Base-by-base conservation (phyloP, 2,797 vertebrate species). In the Ctenochaetus hawaiiensis region DNA sequence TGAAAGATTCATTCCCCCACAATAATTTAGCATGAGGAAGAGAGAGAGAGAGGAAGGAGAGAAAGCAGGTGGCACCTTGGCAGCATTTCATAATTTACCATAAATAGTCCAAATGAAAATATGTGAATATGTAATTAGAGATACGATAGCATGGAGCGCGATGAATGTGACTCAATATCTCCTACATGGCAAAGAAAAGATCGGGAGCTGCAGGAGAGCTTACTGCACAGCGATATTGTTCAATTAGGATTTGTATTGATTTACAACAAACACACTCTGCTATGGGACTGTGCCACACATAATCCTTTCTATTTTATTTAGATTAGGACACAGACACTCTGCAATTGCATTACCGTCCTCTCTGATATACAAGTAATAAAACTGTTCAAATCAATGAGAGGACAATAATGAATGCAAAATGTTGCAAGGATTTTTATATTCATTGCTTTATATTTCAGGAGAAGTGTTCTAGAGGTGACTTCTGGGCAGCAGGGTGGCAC, bases 81-180 rank as follows among this genome's bases (percentile, higher is more conserved):
- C 64, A 80, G 48, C 43, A 20, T 80, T 83, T 78, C 34, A 85
- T 64, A 48, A 77, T 77, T 75, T 64, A 75, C 66, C 60, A 53
- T 74, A 72, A 84, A 86, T 69, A 68, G 34, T 78, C 48, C 14
- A 72, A 81, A 76, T 75, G 41, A 79, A 86, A 78, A 83, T 78
- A 78, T 76, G 70, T 84, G 61, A 49, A 73, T 51, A 34, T 41
- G 59, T 83, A 79, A 84, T 90, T 73, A 72, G n/a, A 77, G 14
- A 62, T 48, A 82, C 62, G 81, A 80, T 16, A 47, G 47, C 18
- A 11, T 59, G 22, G 56, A 61, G 57, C 22, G 47, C 72, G 58
- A 60, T 39, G 44, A 76, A 54, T 23, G 23, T 73, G 79, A 84
- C 43, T 80, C 66, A 51, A 43, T 23, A 51, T 64, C 34, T 84